These are phyloP conservation scores for Arctocebus calabarensis DNA, from an alignment of 2,797 vertebrate species.

Conservation along the genomic window DNA sequence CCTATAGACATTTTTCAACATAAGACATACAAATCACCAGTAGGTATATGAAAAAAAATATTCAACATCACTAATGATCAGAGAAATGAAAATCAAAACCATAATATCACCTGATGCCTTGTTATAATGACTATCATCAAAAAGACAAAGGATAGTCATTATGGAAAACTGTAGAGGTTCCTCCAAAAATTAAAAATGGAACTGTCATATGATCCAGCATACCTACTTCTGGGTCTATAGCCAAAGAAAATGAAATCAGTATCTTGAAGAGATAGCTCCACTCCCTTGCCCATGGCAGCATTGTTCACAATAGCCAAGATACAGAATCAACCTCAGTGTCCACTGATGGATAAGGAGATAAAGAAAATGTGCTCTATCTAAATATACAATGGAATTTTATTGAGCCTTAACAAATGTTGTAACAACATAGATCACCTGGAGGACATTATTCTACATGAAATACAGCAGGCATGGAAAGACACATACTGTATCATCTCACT, in stretches of 20 bases:
- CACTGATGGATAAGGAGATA: background rate
- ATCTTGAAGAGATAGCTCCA: background rate
- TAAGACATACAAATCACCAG: background rate
- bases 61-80: background rate
- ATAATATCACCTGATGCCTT: background rate
- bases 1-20: background rate
- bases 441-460: background rate
- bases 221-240: background rate
- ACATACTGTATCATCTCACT: background rate
- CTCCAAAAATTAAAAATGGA: background rate
- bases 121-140: background rate
- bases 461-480: background rate
- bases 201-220: background rate
- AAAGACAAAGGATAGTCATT: background rate
- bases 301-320: background rate
- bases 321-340: background rate
- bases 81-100: background rate
- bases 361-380: background rate
- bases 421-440: background rate
- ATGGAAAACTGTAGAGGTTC: background rate
- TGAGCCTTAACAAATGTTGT: background rate
- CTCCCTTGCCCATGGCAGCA: background rate
- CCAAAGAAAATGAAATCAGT: background rate
- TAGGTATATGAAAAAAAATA: background rate
- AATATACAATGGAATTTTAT: background rate